Base-by-base conservation (phyloP, 1,140 invertebrate genomes). In the Achatina immaculata region DNA sequence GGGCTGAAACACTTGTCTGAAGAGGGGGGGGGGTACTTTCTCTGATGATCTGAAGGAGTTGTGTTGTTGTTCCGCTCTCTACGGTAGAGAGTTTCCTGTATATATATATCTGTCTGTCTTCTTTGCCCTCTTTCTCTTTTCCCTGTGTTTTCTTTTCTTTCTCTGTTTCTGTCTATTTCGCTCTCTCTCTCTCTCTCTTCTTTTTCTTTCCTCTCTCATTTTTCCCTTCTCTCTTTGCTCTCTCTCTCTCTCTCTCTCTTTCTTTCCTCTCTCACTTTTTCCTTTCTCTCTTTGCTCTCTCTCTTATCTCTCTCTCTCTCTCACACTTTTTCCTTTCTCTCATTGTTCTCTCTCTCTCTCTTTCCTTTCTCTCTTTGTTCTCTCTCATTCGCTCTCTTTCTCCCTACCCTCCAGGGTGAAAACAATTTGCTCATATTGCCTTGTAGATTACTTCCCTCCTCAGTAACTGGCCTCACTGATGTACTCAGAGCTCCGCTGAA, bases 261-360 rank as follows among this genome's bases (percentile, higher is more conserved):
- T 31, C 58, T 62, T 28, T 28, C 45, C 43, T 75, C 48, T 65
- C 51, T 65, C 48, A 24, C 51, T 77, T 34, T 62, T 55, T 62
- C 48, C 36, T 45, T 45, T 55, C 38, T 6, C 38, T 34, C 24
- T 3, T 45, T 34, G 24, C 21, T 45, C 11, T 43, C 14, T 45
- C 51, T 65, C 51, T 38, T 38, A 51, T 51, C 62, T 9, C 31
- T 40, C 38, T 24, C 24, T n/a, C 38, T 31, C 68, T 4, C 36
- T 71, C 68, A 6, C 36, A 9, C 68, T 42, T 9, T 40, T 28
- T 31, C 16, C 28, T 28, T 31, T 9, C n/a, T n/a, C n/a, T n/a
- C n/a, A n/a, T n/a, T n/a, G n/a, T n/a, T n/a, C n/a, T 43, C 21
- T 28, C 42, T 28, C 42, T 24, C 24, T 38, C 28, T 2, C n/a